Conservation (phyloP, 2,113 vertebrate genomes). For the Xiphophorus hellerii region DNA sequence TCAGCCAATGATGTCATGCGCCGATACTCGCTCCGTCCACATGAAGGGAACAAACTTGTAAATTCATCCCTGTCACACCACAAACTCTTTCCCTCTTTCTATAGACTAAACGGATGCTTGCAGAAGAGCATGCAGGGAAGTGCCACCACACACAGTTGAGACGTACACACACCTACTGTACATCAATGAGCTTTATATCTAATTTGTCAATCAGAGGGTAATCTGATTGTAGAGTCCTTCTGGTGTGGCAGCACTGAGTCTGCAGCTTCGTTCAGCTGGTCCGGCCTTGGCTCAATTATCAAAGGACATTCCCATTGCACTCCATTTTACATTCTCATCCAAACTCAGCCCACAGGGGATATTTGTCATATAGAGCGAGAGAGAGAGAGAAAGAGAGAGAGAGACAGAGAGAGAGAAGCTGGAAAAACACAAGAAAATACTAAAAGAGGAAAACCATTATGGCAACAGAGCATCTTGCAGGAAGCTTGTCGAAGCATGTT, state of each 20-base stretch:
- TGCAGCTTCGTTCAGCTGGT: constrained; percentile 15
- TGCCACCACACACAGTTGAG: constrained; percentile 23
- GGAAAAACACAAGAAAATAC: constrained; percentile 6
- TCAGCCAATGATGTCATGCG: constrained; percentile 51
- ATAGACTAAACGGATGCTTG: constrained; percentile 72
- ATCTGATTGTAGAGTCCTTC: constrained; percentile 12
- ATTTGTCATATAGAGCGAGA: constrained; percentile 46
- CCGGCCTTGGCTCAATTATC: constrained; percentile 28
- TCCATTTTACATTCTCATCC: constrained; percentile 39
- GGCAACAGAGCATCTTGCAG: constrained; percentile 12
- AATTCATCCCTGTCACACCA: constrained; percentile 65
- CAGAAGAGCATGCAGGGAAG: constrained; percentile 32
- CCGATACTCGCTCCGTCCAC: constrained; percentile 42
- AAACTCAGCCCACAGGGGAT: constrained; percentile 30
- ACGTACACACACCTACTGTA: constrained; percentile 23
- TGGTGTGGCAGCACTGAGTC: constrained; percentile 27
- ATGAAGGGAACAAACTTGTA: constrained; percentile 49
- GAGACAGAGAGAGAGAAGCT: constrained; percentile 21
- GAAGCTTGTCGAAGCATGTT: constrained; percentile 51
- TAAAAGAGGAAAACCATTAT: constrained; percentile 25
- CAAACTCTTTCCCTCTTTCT: constrained; percentile 54
- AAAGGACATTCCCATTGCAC: constrained; percentile 30
- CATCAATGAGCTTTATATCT: constrained; percentile 8
- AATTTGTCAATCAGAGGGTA: constrained; percentile 39
- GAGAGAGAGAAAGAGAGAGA: constrained; percentile 21